These are phyloP conservation scores for Cebidichthys violaceus DNA, from an alignment of 2,113 vertebrate species.

Conservation along the genomic window DNA sequence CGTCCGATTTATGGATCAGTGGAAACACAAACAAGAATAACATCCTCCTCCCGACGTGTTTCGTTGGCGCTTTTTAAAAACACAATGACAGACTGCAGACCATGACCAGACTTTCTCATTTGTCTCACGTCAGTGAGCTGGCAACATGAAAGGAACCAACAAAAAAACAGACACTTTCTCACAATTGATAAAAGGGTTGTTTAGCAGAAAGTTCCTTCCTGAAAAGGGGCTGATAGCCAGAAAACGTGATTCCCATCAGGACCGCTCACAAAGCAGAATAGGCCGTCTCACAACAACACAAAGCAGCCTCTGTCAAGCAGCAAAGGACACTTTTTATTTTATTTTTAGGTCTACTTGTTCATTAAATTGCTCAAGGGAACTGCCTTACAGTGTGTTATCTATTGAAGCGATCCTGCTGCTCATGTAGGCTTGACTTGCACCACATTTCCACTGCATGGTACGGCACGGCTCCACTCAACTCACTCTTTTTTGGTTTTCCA, in stretches of 20 bases:
- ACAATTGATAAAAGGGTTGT: slow-evolving; percentile 71
- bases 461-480: neutral
- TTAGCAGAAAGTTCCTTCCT: slow-evolving; percentile 87
- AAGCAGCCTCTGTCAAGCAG: neutral
- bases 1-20: slow-evolving; percentile 64
- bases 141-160: slow-evolving; percentile 61
- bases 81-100: slow-evolving; percentile 64
- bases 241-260: slow-evolving; percentile 72
- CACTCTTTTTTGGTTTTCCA: neutral
- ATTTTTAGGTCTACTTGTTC: neutral
- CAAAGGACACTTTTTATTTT: neutral
- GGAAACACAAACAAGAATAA: slow-evolving; percentile 63
- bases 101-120: slow-evolving; percentile 57
- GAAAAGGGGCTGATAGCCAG: slow-evolving; percentile 81
- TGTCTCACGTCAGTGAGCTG: slow-evolving; percentile 61
- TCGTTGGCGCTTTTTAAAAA: slow-evolving; percentile 55
- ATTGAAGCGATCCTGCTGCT: slow-evolving; percentile 1
- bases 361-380: neutral
- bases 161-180: slow-evolving; percentile 70
- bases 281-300: neutral
- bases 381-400: neutral
- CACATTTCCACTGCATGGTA: neutral
- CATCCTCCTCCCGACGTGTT: slow-evolving; percentile 48
- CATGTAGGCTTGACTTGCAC: neutral
- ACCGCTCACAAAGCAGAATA: slow-evolving; percentile 59